These are phyloP conservation scores for Epinephelus lanceolatus DNA, from an alignment of 2,113 vertebrate genomes.

Conservation along the genomic window DNA sequence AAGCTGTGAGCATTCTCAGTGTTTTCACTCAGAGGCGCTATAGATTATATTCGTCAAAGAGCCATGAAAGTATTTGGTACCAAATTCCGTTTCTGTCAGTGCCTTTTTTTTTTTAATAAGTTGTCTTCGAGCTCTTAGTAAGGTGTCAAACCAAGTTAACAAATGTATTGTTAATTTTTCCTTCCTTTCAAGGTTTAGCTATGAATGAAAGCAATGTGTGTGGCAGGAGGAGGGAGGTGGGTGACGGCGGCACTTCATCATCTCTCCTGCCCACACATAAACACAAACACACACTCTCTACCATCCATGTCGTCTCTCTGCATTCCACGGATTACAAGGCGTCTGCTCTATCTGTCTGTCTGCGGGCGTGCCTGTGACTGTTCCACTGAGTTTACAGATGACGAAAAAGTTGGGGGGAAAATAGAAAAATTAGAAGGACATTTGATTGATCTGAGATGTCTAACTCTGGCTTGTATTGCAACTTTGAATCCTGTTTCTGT, in stretches of 20 bases:
- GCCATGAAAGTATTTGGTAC: background rate
- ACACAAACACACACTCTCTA: conserved; percentile 49
- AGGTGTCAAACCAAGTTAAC: conserved; percentile 23
- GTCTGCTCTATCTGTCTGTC: conserved; percentile 69
- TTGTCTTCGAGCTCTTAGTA: no score
- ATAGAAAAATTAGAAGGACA: background rate
- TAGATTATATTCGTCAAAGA: background rate
- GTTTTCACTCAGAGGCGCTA: background rate
- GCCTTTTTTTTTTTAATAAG: no score
- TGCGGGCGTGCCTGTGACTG: conserved; percentile 53
- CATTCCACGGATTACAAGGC: conserved; percentile 75
- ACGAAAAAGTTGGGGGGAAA: background rate
- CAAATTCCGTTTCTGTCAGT: background rate
- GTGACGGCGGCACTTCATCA: conserved; percentile 10
- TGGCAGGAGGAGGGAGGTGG: background rate
- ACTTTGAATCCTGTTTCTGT: conserved; percentile 16
- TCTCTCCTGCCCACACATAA: conserved; percentile 41
- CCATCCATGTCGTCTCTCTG: conserved; percentile 57
- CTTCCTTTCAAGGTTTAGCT: conserved; percentile 11
- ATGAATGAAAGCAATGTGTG: conserved; percentile 61
- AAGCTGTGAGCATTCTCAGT: background rate
- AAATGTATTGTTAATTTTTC: conserved; percentile 48
- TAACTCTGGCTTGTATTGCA: background rate
- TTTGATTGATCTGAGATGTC: conserved; percentile 10
- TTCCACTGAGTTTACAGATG: conserved; percentile 17